These are phyloP conservation scores for Argynnis bischoffii DNA, from an alignment of 2,888 invertebrate genomes.

Conservation along the genomic window DNA sequence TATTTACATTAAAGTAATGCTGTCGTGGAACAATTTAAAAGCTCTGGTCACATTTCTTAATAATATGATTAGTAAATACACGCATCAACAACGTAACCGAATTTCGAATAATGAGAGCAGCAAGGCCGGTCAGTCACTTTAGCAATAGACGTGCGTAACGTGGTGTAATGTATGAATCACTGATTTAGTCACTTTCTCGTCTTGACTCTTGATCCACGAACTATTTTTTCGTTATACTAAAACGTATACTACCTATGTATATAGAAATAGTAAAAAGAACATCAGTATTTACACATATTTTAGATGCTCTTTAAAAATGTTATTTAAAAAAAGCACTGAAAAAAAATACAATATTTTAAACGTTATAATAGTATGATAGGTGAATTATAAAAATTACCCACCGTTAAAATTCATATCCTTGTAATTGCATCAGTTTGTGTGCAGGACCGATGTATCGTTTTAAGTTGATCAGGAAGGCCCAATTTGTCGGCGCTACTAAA, in stretches of 20 bases:
- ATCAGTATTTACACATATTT: too few relatives aligned
- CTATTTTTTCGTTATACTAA: constrained; percentile 12
- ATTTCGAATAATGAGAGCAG: constrained; percentile 33
- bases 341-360: background rate
- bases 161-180: constrained; percentile 57
- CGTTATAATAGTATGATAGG: constrained; percentile 10
- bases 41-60: constrained; percentile 18
- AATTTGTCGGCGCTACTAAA: constrained; percentile 79
- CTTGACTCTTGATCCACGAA: constrained; percentile 34
- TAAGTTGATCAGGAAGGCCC: constrained; percentile 59
- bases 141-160: constrained; percentile 49
- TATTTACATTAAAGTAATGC: background rate
- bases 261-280: too few relatives aligned
- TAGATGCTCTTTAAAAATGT: too few relatives aligned
- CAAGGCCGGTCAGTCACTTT: constrained; percentile 70
- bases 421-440: constrained; percentile 71
- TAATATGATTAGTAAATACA: constrained; percentile 12
- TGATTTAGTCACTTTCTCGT: constrained; percentile 47
- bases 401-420: constrained; percentile 72
- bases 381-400: constrained; percentile 57
- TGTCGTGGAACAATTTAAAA: background rate
- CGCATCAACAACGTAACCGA: constrained; percentile 28
- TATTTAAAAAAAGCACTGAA: background rate
- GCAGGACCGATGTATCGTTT: constrained; percentile 55
- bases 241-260: too few relatives aligned